A percentile compares a stretch with the other conserved stretches of the same genome.
These are phyloP conservation scores for Odocoileus hemionus DNA, from an alignment of 2,113 vertebrate species.

Conservation along the genomic window DNA sequence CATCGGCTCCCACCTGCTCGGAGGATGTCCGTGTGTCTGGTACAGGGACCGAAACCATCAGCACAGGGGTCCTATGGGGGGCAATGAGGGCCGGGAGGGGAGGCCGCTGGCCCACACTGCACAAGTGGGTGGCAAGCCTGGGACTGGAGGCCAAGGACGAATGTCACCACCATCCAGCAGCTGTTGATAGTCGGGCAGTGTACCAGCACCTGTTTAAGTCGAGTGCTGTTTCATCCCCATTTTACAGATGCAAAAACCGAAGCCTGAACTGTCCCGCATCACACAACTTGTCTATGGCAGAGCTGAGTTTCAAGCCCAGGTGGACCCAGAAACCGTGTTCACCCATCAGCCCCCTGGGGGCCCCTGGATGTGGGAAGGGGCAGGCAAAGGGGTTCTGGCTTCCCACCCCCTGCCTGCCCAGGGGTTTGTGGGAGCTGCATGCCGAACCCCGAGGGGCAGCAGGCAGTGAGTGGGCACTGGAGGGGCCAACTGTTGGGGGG, in stretches of 20 bases:
- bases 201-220: not conserved
- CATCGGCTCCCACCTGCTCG: not conserved
- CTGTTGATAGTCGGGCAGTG: rapidly evolving
- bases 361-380: not conserved
- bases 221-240: not conserved
- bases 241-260: constrained; percentile 18
- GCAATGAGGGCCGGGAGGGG: not conserved
- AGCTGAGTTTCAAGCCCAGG: not conserved
- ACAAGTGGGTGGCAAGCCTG: not conserved
- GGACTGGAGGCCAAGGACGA: not conserved
- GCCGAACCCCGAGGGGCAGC: not conserved
- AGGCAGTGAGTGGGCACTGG: not conserved
- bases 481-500: not conserved
- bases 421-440: not conserved
- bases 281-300: not conserved
- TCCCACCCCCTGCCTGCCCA: not conserved
- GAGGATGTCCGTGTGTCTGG: not conserved
- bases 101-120: not conserved
- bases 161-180: not conserved
- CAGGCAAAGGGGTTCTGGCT: not conserved
- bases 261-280: not conserved
- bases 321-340: not conserved
- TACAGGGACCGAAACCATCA: not conserved
- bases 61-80: not conserved
- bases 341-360: not conserved